These are phyloP conservation scores for Channa argus DNA, from an alignment of 2,113 vertebrate species.

Conservation along the genomic window DNA sequence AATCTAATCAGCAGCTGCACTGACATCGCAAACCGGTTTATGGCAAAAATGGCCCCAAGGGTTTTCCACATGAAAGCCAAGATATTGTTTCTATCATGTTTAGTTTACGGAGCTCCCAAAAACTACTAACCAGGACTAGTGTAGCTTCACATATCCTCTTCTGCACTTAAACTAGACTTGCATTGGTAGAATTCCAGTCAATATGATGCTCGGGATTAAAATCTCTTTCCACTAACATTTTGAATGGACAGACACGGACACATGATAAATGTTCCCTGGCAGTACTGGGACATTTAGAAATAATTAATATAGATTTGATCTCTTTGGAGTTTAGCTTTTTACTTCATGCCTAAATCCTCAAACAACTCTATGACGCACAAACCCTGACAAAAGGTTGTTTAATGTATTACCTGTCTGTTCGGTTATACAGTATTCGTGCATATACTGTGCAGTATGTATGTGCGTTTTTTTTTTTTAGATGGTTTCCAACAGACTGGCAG, in stretches of 20 bases:
- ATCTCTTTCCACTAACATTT: too few relatives aligned
- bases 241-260: too few relatives aligned
- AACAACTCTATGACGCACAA: background rate
- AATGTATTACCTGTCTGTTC: background rate
- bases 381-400: background rate
- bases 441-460: too few relatives aligned
- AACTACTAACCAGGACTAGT: background rate
- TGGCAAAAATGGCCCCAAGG: constrained; percentile 46
- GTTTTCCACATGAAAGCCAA: constrained; percentile 30
- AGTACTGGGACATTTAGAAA: too few relatives aligned
- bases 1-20: constrained; percentile 72
- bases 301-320: background rate
- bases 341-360: background rate
- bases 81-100: constrained; percentile 5
- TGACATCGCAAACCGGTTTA: constrained; percentile 50
- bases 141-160: background rate
- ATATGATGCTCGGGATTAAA: too few relatives aligned
- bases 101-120: background rate
- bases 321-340: background rate
- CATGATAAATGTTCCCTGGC: too few relatives aligned
- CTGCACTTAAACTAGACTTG: too few relatives aligned
- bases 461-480: background rate
- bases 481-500: constrained; percentile 28
- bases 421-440: too few relatives aligned
- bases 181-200: too few relatives aligned